A percentile compares a stretch with the other conserved stretches of the same genome.
Conservation (phyloP, 2,113 vertebrate genomes). For the Bubo scandiacus region DNA sequence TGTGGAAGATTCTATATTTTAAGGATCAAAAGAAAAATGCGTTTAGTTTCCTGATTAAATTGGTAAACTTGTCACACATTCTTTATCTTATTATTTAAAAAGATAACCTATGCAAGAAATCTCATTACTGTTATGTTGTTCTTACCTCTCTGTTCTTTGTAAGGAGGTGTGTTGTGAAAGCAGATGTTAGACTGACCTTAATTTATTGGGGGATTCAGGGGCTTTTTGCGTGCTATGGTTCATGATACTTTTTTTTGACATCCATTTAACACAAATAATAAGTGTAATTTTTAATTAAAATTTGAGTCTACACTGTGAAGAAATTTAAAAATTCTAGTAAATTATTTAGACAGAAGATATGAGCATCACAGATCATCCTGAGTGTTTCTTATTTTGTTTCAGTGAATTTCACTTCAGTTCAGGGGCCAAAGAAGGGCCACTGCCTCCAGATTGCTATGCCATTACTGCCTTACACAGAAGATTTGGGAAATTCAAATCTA, state of each 20-base stretch:
- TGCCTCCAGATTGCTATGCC: background rate
- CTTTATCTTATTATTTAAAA: background rate
- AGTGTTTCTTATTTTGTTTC: background rate
- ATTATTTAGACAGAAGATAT: background rate
- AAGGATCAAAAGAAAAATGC: background rate
- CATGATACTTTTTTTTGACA: background rate
- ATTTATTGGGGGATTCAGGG: background rate
- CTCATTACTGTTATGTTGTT: background rate
- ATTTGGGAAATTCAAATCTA: background rate
- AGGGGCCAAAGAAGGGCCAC: background rate
- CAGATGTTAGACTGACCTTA: background rate
- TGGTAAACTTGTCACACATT: background rate
- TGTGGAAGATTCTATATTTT: background rate
- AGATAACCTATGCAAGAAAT: background rate
- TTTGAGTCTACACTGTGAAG: background rate
- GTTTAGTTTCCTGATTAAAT: background rate
- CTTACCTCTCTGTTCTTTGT: background rate
- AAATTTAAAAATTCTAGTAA: background rate
- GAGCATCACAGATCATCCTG: background rate
- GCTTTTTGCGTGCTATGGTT: background rate
- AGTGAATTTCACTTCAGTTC: background rate
- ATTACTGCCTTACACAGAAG: background rate
- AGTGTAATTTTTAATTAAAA: background rate
- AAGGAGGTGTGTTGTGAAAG: background rate
- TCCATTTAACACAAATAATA: background rate